Conservation (phyloP, 1,140 invertebrate species). For the Galleria mellonella region DNA sequence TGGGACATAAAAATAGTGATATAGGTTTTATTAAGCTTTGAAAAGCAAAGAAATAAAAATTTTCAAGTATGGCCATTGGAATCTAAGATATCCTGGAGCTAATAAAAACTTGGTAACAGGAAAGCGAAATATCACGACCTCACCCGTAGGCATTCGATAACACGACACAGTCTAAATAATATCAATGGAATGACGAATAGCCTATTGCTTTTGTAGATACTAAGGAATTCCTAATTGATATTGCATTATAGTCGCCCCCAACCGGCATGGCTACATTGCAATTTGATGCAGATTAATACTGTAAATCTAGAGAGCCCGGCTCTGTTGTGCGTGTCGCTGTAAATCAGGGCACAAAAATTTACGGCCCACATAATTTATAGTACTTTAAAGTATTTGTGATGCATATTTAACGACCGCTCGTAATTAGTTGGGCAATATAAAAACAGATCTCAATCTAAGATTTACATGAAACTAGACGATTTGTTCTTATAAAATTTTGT, state of each 20-base stretch:
- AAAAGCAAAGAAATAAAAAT: no score
- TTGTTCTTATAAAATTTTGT: no score
- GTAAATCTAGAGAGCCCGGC: constrained; percentile 14
- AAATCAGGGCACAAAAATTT: constrained; percentile 17
- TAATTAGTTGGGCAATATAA: constrained; percentile 7
- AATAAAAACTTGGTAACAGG: background rate
- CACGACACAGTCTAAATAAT: constrained; percentile 28
- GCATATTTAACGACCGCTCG: constrained; percentile 8
- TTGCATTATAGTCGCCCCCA: constrained; percentile 24
- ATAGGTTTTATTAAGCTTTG: no score
- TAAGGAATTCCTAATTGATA: constrained; percentile 30
- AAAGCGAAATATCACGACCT: constrained; percentile 36
- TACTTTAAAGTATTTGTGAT: constrained; percentile 1
- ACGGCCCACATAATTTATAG: constrained; percentile 12
- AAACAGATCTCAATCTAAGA: background rate
- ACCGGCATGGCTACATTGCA: constrained; percentile 10
- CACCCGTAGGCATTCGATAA: constrained; percentile 27
- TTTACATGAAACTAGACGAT: no score
- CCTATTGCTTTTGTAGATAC: constrained; percentile 1
- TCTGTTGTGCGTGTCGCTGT: constrained; percentile 8
- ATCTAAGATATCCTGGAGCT: background rate
- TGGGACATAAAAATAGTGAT: no score
- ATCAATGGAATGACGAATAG: constrained; percentile 25
- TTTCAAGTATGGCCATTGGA: no score
- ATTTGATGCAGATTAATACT: constrained; percentile 18